Evolutionary conservation across 2,888 invertebrate genomes (phyloP), one percentile per base, ranked within the genome.

Genomic region (Myopa testacea): DNA sequence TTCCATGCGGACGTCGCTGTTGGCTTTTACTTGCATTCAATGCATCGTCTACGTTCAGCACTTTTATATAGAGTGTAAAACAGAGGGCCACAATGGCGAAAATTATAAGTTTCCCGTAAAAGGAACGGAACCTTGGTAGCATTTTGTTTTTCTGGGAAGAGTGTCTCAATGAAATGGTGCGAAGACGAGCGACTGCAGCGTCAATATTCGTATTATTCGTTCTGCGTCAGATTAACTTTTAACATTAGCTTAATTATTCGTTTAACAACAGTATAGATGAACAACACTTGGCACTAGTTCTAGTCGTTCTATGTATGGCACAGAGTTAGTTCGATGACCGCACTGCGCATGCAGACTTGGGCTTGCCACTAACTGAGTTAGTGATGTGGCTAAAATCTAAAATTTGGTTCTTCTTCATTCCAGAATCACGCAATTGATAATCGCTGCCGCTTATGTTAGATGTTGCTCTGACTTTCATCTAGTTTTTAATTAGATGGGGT

Each of bases 121-220:
- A 86, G 82, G 88, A 88, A 83, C 89, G 88, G 80, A 88, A 86
- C 83, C 88, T 86, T 82, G 87, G 88, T 83, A 88, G 83, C 88
- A 88, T 88, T 81, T 84, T 85, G 77, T 52, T 40, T 34, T 70
- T 60, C 37, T 69, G 0, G 12, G 6, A 69, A 19, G 12, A 8
- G 50, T 69, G 7, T 4, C 45, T 8, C 45, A 45, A 45, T 45
- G 45, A 10, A 45, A 45, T 69, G 19, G 19, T 40, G 19, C 26
- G 34, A 70, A 67, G n/a, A 14, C 14, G 14, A 4, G 67, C 40
- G 4, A 4, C 55, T 10, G 10, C n/a, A 34, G 37, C 65, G 8
- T 14, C 14, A 65, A 4, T 37, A 7, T 65, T 38, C 4, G 65
- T 38, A n/a, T n/a, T 12, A 12, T 34, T 8, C 26, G 38, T 38